Base-by-base conservation (phyloP, 2,888 invertebrate genomes). In the Choristoneura rosaceana region DNA sequence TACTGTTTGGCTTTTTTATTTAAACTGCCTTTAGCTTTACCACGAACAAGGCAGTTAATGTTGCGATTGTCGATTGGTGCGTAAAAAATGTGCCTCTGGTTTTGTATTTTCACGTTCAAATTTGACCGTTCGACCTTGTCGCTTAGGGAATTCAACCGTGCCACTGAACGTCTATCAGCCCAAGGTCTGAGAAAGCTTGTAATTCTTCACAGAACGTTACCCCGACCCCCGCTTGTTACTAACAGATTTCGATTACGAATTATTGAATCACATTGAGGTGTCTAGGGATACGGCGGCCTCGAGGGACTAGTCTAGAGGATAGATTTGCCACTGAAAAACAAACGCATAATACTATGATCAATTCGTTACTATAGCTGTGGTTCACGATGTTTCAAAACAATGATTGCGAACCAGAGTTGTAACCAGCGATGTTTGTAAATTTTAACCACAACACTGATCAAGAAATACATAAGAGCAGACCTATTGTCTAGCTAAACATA, bases 111-210 rank as follows among this genome's bases (percentile, higher is more conserved):
- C 66, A 69, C 67, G 67, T 75, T 63, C 41, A 65, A 68, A 68
- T 78, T 73, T 76, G 76, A 77, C 73, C 47, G 63, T 34, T 67
- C 74, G 81, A 85, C 87, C 85, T 87, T 86, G 80, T 75, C 74
- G 71, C 58, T 67, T 50, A 76, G 82, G 82, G 78, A 82, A 76
- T 84, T 84, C 80, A 84, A 82, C 82, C 79, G 78, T 76, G 73
- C 74, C 77, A 73, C 75, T 76, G 75, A 73, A 73, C 74, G 82
- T 84, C 82, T 81, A 78, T 76, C 76, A 77, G 73, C 82, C 79
- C 82, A 84, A 85, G 83, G 87, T 84, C 84, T 87, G 76, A 77
- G 82, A 84, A 78, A 82, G 79, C 82, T 81, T 73, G 76, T 76
- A 77, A 77, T 71, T 76, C 80, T 78, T 81, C 71, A 67, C 71